Percentiles rank a stretch among this genome's conserved stretches.
phyloP scores from a whole-genome alignment of 2,888 invertebrate species.

The Ommatoiulus sabulosus region DNA sequence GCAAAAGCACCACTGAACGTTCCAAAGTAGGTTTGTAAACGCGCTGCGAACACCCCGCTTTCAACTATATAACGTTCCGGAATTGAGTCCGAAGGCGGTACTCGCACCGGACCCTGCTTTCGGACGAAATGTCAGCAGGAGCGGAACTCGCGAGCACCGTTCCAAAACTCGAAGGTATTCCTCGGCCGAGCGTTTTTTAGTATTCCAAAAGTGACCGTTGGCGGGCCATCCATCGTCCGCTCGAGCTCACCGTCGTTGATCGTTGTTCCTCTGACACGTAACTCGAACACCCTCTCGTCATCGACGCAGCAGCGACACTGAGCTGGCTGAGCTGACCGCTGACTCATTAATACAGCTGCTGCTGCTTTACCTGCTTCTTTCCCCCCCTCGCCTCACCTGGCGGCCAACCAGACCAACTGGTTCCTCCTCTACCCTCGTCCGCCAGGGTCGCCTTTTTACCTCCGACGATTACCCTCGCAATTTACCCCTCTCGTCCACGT shows the following conservation, averaged over 20 bases:
- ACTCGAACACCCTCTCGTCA: background rate
- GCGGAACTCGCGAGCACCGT: background rate
- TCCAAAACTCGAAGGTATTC: background rate
- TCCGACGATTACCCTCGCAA: background rate
- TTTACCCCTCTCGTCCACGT: background rate
- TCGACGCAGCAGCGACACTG: conserved; percentile 26
- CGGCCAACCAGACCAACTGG: conserved; percentile 27
- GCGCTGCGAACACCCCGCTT: background rate
- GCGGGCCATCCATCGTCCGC: background rate
- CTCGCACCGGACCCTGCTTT: no score
- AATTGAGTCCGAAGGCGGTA: no score
- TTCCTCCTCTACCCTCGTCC: background rate
- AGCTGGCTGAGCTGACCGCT: background rate
- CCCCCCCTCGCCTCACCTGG: conserved; percentile 34
- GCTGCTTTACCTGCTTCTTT: conserved; percentile 20
- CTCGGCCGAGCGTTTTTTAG: background rate
- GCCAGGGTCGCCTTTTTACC: background rate
- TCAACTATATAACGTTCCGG: no score
- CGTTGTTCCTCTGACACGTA: background rate
- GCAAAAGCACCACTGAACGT: background rate
- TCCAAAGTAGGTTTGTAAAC: no score
- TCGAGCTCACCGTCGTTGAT: background rate
- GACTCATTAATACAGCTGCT: conserved; percentile 27
- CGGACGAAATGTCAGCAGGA: no score
- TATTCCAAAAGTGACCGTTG: background rate